Percentiles rank a stretch among this genome's conserved stretches.
Evolutionary conservation across 2,888 invertebrate genomes (phyloP).

Genomic region (Proisotoma minuta): DNA sequence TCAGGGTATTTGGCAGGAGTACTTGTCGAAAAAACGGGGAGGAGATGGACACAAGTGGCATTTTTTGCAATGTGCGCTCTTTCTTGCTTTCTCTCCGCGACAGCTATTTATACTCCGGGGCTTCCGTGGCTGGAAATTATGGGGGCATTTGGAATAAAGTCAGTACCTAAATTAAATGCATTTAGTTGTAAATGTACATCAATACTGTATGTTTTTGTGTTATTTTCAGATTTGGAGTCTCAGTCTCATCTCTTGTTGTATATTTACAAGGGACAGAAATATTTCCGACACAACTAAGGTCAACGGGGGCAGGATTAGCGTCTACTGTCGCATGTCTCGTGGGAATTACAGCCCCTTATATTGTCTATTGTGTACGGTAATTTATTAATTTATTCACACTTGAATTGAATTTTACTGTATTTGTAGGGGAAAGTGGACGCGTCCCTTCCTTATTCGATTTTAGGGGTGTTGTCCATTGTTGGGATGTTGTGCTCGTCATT

Average conservation of each 20-base stretch:
- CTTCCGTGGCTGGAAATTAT: constrained; percentile 29
- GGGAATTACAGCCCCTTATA: constrained; percentile 58
- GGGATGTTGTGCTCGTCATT: constrained; percentile 54
- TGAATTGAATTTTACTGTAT: background rate
- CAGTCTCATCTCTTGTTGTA: constrained; percentile 58
- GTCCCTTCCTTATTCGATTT: constrained; percentile 29
- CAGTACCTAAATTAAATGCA: constrained; percentile 7
- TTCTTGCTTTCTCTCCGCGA: constrained; percentile 31
- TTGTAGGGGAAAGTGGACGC: constrained; percentile 37
- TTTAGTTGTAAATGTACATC: background rate
- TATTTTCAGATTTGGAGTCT: constrained; percentile 48
- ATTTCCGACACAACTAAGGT: constrained; percentile 63
- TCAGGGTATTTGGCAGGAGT: constrained; percentile 50
- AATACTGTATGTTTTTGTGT: background rate
- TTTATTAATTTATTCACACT: background rate
- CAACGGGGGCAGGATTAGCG: constrained; percentile 61
- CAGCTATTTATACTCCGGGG: constrained; percentile 29
- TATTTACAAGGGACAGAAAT: constrained; percentile 62
- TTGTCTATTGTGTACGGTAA: constrained; percentile 56
- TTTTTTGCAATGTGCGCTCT: constrained; percentile 32
- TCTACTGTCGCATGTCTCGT: constrained; percentile 57
- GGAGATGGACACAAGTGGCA: constrained; percentile 52
- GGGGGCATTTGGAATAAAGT: constrained; percentile 40
- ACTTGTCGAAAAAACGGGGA: constrained; percentile 55
- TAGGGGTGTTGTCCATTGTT: constrained; percentile 28